Base-by-base conservation (phyloP, 2,113 vertebrate species). In the Passer domesticus region DNA sequence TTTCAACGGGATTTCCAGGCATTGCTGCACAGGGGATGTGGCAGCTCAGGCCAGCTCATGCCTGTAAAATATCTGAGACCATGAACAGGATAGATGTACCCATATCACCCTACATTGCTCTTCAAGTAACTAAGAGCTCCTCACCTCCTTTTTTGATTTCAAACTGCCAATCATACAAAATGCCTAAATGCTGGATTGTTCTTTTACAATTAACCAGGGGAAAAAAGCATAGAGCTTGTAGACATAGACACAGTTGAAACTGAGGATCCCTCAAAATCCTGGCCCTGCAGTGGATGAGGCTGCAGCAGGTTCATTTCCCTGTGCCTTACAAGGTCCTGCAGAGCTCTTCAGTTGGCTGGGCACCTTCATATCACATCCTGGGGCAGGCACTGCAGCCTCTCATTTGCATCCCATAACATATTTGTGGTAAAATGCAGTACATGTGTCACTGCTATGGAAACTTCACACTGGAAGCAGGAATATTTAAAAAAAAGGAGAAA, bases 231-330 rank as follows among this genome's bases (percentile, higher is more conserved):
- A 5, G 5, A 16, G 10, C 9, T 44, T 58, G 27, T 11, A 69
- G 41, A 23, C 62, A 47, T 25, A 15, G 43, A 70, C 25, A 41
- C 0, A 9, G 18, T 2, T 87, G 17, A 44, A 80, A 43, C 18
- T 59, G 46, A 63, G 6, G 16, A 37, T 25, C 10, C 5, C 7
- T 52, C 20, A 0, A 0, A 90, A 47, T 5, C 1, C 0, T n/a
- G 23, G 25, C 59, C 25, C 33, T 60, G 0, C 0, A 2, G 11
- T 9, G 8, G 31, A 31, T 39, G 23, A 55, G 20, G 39, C 41
- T 83, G 82, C 49, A 80, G 63, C 20, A 77, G 41, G 21, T 78
- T 84, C 1, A 1, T 56, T 81, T 78, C 27, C 30, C 25, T 72
- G 35, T 50, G 49, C 39, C 39, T 64, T 69, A 43, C 30, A 44